Evolutionary conservation across 1,140 invertebrate species (phyloP).

Genomic region (Neelides sp.): DNA sequence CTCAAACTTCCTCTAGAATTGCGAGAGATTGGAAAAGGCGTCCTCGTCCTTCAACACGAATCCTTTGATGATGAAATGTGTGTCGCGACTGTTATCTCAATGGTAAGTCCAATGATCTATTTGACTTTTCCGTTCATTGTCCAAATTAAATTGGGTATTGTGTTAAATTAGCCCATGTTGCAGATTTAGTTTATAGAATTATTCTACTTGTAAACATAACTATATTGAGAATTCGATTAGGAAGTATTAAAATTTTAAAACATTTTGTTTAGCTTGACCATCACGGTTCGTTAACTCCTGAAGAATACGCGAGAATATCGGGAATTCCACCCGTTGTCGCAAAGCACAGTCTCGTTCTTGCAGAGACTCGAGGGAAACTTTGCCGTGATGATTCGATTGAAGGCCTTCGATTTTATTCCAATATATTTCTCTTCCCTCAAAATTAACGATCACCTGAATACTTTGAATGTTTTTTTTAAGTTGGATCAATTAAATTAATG

Average conservation of each 20-base stretch:
- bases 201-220: neutral
- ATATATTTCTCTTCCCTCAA: conserved; percentile 74
- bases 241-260: conserved; percentile 19
- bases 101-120: conserved; percentile 43
- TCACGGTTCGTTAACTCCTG: conserved; percentile 60
- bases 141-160: conserved; percentile 4
- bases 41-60: conserved; percentile 71
- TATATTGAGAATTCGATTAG: conserved; percentile 7
- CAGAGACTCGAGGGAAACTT: conserved; percentile 68
- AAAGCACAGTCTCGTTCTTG: conserved; percentile 66
- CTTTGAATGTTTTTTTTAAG: too few species aligned
- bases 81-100: conserved; percentile 52
- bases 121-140: neutral
- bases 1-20: conserved; percentile 53
- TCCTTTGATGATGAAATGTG: conserved; percentile 64
- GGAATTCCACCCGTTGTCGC: conserved; percentile 79
- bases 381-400: conserved; percentile 89
- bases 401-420: conserved; percentile 82
- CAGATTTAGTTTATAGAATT: conserved; percentile 1
- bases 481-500: too few species aligned
- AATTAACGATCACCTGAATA: too few species aligned
- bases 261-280: conserved; percentile 53
- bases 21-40: conserved; percentile 75
- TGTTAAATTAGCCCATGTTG: too few species aligned
- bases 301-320: conserved; percentile 65